A percentile compares a stretch with the other conserved stretches of the same genome.
Conservation (phyloP, 1,140 invertebrate species). For the Magallana gigas region DNA sequence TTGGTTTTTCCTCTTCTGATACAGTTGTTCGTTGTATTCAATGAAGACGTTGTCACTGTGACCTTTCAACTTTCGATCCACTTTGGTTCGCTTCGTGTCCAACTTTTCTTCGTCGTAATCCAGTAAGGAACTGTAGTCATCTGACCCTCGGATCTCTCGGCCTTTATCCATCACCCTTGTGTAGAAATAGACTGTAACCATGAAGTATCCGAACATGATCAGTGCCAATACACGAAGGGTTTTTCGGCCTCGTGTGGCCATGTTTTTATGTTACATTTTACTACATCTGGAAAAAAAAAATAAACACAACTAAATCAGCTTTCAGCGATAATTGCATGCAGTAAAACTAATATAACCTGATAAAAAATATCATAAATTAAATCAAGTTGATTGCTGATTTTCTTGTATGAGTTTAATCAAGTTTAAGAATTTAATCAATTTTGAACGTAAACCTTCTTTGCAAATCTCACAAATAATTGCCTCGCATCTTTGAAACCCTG, state of each 20-base stretch:
- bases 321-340: too few relatives aligned
- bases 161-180: not conserved
- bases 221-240: not conserved
- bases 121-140: not conserved
- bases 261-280: not conserved
- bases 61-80: conserved; percentile 1
- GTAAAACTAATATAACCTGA: too few relatives aligned
- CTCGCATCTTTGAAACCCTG: too few relatives aligned
- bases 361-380: too few relatives aligned
- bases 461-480: too few relatives aligned
- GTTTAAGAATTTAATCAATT: too few relatives aligned
- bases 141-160: not conserved
- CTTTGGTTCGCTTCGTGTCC: not conserved
- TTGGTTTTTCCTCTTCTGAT: not conserved
- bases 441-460: too few relatives aligned
- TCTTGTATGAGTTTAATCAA: too few relatives aligned
- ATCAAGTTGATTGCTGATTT: too few relatives aligned
- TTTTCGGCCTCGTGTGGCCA: not conserved
- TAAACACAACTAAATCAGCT: not conserved
- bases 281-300: not conserved
- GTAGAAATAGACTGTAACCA: conserved; percentile 9
- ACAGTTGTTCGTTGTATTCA: not conserved
- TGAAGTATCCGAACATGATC: not conserved
- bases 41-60: not conserved
- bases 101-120: not conserved